Evolutionary conservation across 2,888 invertebrate genomes (phyloP), one percentile per base, ranked within the genome.

Genomic region (Epirrita christyi): DNA sequence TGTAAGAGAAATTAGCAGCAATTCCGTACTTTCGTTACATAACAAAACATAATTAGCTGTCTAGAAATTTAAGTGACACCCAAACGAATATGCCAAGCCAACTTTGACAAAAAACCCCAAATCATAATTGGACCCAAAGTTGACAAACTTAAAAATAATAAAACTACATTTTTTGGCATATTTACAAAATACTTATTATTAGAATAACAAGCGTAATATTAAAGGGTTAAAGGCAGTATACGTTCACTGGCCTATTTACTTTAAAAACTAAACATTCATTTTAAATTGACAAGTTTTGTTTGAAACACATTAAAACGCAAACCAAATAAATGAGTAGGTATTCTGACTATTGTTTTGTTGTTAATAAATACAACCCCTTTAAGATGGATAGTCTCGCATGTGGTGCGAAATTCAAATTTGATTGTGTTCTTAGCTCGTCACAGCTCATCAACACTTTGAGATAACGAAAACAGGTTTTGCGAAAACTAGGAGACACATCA

Each of bases 101-200:
- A 14, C 38, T 41, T 41, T 6, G 36, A 34, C n/a, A 46, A 28
- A n/a, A 10, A 21, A n/a, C n/a, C 13, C n/a, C 13, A 46, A 53
- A 34, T 2, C 14, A 14, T 4, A 8, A 5, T n/a, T n/a, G 5
- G n/a, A 14, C 10, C 5, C 21, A 21, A 21, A 36, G 11, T n/a
- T 14, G 14, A 40, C 40, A 6, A 43, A 48, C 36, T 42, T 36
- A 53, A 37, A 61, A 55, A 59, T 47, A 61, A 70, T 70, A 65
- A 66, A 73, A 53, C 29, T 57, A 66, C 21, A 55, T 45, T 73
- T 65, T 81, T 77, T 81, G 81, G 80, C 80, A 80, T 80, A 76
- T 78, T 71, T 80, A 81, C 80, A 76, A 76, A 72, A 71, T 80
- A 77, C 75, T 40, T 49, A 78, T 63, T 66, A 63, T 64, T 61